Evolutionary conservation across 2,113 vertebrate genomes (phyloP).

Genomic region (Pandion haliaetus): DNA sequence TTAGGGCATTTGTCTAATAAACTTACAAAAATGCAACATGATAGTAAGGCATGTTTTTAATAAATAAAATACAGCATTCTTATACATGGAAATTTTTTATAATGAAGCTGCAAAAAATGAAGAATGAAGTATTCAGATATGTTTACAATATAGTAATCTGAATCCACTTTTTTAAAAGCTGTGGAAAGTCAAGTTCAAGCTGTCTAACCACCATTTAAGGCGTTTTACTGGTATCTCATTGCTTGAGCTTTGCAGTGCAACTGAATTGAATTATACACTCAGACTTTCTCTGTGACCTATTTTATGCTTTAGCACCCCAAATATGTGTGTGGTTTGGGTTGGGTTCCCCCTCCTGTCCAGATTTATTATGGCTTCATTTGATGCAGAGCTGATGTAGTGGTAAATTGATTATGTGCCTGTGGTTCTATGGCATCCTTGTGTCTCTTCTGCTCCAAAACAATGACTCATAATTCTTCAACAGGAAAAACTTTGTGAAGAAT

Average conservation of each 20-base stretch:
- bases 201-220: background rate
- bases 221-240: background rate
- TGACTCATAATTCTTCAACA: background rate
- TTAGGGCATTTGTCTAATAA: background rate
- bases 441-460: background rate
- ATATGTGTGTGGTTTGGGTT: background rate
- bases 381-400: background rate
- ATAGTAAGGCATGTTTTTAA: background rate
- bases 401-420: conserved; percentile 5
- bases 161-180: background rate
- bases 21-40: background rate
- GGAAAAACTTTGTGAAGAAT: background rate
- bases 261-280: conserved; percentile 36
- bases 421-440: background rate
- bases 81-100: background rate
- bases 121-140: background rate
- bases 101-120: background rate
- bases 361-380: conserved; percentile 16
- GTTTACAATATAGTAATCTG: background rate
- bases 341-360: no score
- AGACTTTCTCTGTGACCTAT: background rate
- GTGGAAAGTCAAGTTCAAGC: background rate
- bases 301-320: background rate
- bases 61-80: background rate
- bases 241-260: background rate